Conservation (phyloP, 1,140 invertebrate species). For the Drepana arcuata region DNA sequence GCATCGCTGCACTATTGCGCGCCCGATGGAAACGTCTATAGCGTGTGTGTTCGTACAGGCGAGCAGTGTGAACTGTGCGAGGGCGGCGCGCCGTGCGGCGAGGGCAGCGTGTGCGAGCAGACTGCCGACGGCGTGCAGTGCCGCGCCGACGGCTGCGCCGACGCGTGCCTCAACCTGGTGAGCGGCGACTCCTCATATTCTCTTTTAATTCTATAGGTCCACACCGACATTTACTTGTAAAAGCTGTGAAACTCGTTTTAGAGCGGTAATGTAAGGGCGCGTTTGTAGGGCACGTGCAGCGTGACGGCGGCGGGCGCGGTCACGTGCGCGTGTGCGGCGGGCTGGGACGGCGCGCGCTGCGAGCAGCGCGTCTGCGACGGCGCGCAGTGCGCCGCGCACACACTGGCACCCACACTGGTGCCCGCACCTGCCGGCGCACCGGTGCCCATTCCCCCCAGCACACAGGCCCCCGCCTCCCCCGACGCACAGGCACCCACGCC, state of each 20-base stretch:
- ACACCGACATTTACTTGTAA: no score
- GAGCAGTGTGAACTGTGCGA: constrained; percentile 1
- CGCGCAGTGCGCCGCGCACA: constrained; percentile 14
- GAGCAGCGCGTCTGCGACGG: constrained; percentile 35
- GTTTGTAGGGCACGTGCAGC: constrained; percentile 34
- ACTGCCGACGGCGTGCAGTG: constrained; percentile 3
- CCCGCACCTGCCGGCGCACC: background rate
- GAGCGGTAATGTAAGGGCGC: no score
- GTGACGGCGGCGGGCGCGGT: constrained; percentile 44
- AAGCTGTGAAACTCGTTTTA: no score
- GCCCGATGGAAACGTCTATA: no score
- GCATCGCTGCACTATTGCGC: no score
- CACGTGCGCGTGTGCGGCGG: constrained; percentile 72
- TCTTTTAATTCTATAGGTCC: no score
- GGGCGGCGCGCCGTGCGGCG: background rate
- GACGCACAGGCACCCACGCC: background rate
- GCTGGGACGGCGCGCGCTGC: constrained; percentile 72
- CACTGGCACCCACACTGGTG: background rate
- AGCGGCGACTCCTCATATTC: no score
- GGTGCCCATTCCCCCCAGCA: background rate
- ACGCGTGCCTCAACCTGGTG: constrained; percentile 34
- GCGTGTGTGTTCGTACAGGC: background rate
- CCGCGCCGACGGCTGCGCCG: constrained; percentile 11
- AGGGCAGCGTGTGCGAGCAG: constrained; percentile 4
- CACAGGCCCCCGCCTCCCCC: no score